These are phyloP conservation scores for Aptenodytes patagonicus DNA, from an alignment of 2,113 vertebrate species.

Conservation along the genomic window DNA sequence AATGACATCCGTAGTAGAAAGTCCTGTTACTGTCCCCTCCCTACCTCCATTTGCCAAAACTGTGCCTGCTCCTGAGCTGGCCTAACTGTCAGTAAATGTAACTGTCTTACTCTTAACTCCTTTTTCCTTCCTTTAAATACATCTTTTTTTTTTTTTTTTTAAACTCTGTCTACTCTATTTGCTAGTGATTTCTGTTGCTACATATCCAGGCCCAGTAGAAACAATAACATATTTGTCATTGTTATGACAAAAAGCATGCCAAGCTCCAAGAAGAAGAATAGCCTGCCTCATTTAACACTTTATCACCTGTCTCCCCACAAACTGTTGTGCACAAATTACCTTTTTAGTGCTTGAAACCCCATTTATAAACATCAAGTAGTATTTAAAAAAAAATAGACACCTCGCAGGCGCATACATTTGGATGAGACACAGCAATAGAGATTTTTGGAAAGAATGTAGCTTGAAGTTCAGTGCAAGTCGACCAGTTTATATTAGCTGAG, in stretches of 20 bases:
- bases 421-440: neutral
- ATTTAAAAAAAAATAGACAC: neutral
- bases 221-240: neutral
- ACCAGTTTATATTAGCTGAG: neutral
- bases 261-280: neutral
- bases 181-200: neutral
- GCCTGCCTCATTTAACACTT: neutral
- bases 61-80: neutral
- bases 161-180: neutral
- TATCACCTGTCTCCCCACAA: neutral
- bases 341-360: neutral
- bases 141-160: neutral
- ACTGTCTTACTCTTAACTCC: neutral
- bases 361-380: neutral
- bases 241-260: neutral
- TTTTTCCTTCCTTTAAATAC: neutral
- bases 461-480: neutral
- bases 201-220: neutral
- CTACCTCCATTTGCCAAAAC: neutral
- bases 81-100: neutral
- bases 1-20: fast-evolving
- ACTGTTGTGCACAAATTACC: neutral
- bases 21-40: neutral
- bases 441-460: neutral
- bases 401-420: neutral